These are phyloP conservation scores for Acropternis orthonyx DNA, from an alignment of 2,797 vertebrate genomes.

Conservation along the genomic window DNA sequence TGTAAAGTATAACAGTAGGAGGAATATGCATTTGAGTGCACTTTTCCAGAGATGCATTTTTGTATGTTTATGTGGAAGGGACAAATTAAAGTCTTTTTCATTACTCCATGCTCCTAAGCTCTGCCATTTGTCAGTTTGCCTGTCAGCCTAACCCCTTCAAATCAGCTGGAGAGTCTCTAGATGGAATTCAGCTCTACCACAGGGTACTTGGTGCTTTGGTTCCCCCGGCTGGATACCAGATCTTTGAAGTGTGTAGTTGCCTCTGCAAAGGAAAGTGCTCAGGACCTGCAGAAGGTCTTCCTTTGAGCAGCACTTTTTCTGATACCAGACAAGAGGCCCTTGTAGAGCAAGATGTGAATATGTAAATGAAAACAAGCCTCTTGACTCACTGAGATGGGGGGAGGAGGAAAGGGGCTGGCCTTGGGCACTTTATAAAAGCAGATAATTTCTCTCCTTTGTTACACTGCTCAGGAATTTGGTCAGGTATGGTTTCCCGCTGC, in stretches of 20 bases:
- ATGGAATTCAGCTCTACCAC: rapidly evolving
- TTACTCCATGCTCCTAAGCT: neutral
- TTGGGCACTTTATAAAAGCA: neutral
- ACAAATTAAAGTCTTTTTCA: neutral
- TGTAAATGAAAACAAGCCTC: neutral
- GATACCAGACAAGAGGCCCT: neutral
- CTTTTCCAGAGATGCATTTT: rapidly evolving
- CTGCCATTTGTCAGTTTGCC: neutral
- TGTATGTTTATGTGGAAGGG: neutral
- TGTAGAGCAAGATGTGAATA: neutral
- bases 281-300: neutral
- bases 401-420: neutral
- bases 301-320: neutral
- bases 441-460: neutral
- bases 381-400: neutral
- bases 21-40: neutral
- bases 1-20: neutral
- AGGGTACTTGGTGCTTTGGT: neutral
- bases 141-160: neutral
- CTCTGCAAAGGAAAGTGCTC: neutral
- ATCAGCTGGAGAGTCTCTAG: neutral
- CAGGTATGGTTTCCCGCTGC: neutral
- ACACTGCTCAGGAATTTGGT: neutral
- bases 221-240: rapidly evolving
- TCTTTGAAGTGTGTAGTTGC: neutral